phyloP scores from a whole-genome alignment of 2,888 invertebrate genomes.

The Drosophila eohydei region DNA sequence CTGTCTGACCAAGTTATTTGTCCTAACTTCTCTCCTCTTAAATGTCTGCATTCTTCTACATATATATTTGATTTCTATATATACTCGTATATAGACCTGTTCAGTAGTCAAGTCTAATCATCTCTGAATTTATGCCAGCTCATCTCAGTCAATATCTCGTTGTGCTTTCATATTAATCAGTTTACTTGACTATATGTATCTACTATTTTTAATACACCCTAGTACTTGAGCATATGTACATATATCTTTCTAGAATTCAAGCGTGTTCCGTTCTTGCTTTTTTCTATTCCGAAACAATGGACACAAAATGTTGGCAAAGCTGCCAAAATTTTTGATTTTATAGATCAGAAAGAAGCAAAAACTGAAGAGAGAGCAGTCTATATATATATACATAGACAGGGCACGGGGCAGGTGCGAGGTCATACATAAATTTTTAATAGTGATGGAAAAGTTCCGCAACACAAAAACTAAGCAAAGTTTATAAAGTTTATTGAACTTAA shows the following conservation, averaged over 20 bases:
- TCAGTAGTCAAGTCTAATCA: no score
- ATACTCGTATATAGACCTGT: no score
- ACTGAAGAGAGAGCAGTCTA: neutral
- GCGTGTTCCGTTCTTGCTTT: slow-evolving; percentile 2
- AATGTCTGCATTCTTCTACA: neutral
- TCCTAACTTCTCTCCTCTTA: neutral
- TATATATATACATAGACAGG: neutral
- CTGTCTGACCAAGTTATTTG: neutral
- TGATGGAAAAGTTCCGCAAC: slow-evolving; percentile 17
- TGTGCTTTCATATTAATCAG: neutral
- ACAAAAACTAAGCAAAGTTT: neutral
- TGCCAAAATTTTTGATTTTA: slow-evolving; percentile 39
- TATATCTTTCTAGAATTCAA: slow-evolving; percentile 5
- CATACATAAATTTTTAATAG: neutral
- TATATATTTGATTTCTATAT: no score
- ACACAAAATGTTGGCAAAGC: slow-evolving; percentile 48
- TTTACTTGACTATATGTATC: neutral
- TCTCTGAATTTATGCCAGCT: no score
- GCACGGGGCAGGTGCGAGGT: neutral
- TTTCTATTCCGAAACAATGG: slow-evolving; percentile 43
- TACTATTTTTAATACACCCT: neutral
- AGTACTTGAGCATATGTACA: neutral
- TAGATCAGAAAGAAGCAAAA: neutral
- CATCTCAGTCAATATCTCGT: neutral
- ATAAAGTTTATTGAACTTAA: slow-evolving; percentile 41